Percentiles rank a stretch among this genome's conserved stretches.
Conservation (phyloP, 2,113 vertebrate species). For the Trichomycterus rosablanca region DNA sequence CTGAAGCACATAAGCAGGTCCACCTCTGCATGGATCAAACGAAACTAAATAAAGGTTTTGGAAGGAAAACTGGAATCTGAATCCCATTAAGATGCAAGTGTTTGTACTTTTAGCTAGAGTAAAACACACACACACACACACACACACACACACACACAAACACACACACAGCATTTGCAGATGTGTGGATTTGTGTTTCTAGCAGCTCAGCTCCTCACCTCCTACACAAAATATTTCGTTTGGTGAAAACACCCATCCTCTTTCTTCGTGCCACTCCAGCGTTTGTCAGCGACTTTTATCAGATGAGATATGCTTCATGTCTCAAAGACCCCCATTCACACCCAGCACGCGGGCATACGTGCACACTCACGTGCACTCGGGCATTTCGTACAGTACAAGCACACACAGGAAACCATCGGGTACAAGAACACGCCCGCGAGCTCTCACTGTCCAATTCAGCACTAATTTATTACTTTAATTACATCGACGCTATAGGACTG, state of each 20-base stretch:
- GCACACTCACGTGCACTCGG: constrained; percentile 13
- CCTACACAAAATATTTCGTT: constrained; percentile 1
- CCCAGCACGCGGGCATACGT: neutral
- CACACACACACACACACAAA: constrained; percentile 1
- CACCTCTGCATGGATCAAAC: too few relatives aligned
- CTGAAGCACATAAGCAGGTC: too few relatives aligned
- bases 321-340: constrained; percentile 46
- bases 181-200: constrained; percentile 29
- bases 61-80: too few relatives aligned
- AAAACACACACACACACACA: neutral
- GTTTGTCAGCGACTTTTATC: constrained; percentile 51
- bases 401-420: too few relatives aligned
- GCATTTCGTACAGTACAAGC: too few relatives aligned
- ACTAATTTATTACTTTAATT: neutral
- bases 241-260: constrained; percentile 24
- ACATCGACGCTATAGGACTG: too few relatives aligned
- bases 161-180: neutral
- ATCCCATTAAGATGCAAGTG: too few relatives aligned
- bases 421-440: constrained; percentile 7
- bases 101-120: too few relatives aligned
- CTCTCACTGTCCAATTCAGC: neutral
- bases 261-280: constrained; percentile 37
- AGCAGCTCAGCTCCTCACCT: constrained; percentile 5
- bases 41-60: too few relatives aligned
- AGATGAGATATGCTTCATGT: constrained; percentile 40